Conservation (phyloP, 2,113 vertebrate genomes). For the Oplegnathus fasciatus region DNA sequence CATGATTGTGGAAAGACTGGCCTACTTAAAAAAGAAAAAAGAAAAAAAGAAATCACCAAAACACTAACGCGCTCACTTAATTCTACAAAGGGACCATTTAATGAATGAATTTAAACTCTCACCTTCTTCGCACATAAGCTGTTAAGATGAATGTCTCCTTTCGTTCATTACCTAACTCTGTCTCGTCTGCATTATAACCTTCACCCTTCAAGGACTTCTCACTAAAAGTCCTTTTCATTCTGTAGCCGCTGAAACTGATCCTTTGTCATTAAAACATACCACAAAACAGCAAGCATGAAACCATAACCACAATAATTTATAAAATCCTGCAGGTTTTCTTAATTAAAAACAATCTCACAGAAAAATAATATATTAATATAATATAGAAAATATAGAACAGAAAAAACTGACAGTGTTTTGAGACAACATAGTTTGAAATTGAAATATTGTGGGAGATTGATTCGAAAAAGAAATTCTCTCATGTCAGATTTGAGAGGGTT, state of each 20-base stretch:
- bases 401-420: not conserved
- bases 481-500: not conserved
- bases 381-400: not conserved
- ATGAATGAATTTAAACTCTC: conserved; percentile 16
- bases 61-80: not conserved
- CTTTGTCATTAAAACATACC: not conserved
- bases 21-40: not conserved
- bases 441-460: not conserved
- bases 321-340: not conserved
- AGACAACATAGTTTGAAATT: not conserved
- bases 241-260: conserved; percentile 15
- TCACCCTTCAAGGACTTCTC: conserved; percentile 20
- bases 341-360: not conserved
- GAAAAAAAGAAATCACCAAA: not conserved
- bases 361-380: not conserved
- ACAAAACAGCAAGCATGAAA: conserved; percentile 16
- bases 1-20: no score
- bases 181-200: conserved; percentile 29
- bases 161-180: conserved; percentile 29
- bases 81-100: not conserved
- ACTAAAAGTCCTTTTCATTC: conserved; percentile 14
- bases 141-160: conserved; percentile 21
- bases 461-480: not conserved
- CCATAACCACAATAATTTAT: not conserved
- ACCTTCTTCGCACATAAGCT: conserved; percentile 18